Percentiles rank a stretch among this genome's conserved stretches.
Evolutionary conservation across 2,113 vertebrate species (phyloP).

Genomic region (Leucopsar rothschildi): DNA sequence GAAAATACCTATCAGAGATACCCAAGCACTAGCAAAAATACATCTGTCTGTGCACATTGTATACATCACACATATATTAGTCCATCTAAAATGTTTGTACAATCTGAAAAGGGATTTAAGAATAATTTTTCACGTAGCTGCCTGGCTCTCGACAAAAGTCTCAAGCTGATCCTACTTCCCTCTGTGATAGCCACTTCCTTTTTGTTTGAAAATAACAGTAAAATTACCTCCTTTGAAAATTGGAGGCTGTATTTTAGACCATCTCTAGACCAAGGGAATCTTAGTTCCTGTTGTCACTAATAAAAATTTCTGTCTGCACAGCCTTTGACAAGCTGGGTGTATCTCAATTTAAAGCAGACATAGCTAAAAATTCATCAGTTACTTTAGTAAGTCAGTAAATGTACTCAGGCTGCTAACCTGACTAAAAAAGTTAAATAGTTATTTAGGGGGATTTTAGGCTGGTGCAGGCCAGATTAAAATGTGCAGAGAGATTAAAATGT

Average conservation of each 20-base stretch:
- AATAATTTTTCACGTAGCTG: rapidly evolving
- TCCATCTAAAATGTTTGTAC: neutral
- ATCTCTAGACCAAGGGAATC: neutral
- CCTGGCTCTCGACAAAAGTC: neutral
- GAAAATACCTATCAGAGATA: neutral
- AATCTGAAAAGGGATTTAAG: neutral
- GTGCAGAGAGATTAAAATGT: neutral
- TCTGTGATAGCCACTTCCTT: rapidly evolving
- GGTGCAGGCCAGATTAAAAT: neutral
- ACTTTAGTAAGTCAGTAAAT: neutral
- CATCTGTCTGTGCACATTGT: neutral
- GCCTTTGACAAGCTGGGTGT: neutral
- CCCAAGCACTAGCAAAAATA: neutral
- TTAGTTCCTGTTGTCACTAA: neutral
- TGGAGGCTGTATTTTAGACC: neutral
- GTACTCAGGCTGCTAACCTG: neutral
- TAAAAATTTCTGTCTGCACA: neutral
- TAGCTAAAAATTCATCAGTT: neutral
- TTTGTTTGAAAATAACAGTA: neutral
- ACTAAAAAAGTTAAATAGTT: neutral
- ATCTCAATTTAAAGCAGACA: neutral
- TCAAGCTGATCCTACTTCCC: neutral
- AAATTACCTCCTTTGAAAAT: neutral
- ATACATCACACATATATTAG: neutral
- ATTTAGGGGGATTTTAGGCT: neutral